Base-by-base conservation (phyloP, 30 jellyfish, hydroid and myxozoan genomes). In the Cassiopea xamachana region DNA sequence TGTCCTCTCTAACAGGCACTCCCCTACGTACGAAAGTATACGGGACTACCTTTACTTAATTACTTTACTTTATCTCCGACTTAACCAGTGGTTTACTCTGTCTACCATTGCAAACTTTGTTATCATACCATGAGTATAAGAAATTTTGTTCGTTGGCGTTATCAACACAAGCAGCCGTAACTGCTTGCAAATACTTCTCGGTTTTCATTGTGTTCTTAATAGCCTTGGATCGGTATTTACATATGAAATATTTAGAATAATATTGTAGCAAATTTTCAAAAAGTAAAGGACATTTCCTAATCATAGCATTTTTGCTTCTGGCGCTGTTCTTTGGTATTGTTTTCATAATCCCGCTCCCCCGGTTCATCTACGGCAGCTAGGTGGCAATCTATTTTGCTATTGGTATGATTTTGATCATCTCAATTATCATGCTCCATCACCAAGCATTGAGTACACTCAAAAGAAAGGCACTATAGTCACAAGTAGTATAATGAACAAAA, bases 221-320 rank as follows among this genome's bases (percentile, higher is more conserved):
- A 68, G 77, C 77, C n/a, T 44, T 68, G 13, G 77, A 68, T 68
- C 77, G 77, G 44, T 68, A 68, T 44, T 18, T 68, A 3, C 77
- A 18, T 10, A 68, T 68, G 77, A 68, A 68, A 18, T 18, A 68
- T 68, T 16, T 68, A 18, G 77, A 68, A 16, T 44, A 44, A 6
- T 68, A 68, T 68, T 18, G 7, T 16, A 7, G 7, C 16, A 44
- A 7, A 7, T 68, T 68, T 18, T 7, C 16, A 6, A 68, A 68
- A 18, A 0, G 77, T 18, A 18, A 44, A 68, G 46, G 1, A 68
- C 46, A 68, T 68, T 68, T 10, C 0, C 46, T 68, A 44, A 44
- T 68, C 7, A 68, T 18, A 68, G 77, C 77, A 68, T 14, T 44
- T 68, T 68, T 18, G 7, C 16, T 68, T 18, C 4, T 68, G 7